Conservation (phyloP, 53 echinoderm and acorn worm genomes). For the Holothuria scabra region DNA sequence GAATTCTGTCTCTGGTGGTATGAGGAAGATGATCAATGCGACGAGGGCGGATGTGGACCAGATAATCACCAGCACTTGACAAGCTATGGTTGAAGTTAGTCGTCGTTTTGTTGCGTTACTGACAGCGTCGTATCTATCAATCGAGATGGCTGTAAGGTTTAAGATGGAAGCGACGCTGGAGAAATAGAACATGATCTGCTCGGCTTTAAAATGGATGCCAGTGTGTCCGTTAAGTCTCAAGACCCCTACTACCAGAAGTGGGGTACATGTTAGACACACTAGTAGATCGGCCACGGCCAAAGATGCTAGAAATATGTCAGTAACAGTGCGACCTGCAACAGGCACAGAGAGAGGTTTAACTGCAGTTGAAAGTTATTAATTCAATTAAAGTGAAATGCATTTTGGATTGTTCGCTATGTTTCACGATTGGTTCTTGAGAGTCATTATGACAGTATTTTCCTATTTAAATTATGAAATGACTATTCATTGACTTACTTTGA, state of each 20-base stretch:
- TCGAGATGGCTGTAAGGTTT: constrained; percentile 82
- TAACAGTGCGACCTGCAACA: constrained; percentile 78
- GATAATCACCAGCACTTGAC: constrained; percentile 63
- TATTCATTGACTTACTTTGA: too few relatives aligned
- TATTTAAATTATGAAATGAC: too few relatives aligned
- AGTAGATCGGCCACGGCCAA: constrained; percentile 85
- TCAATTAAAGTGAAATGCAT: too few relatives aligned
- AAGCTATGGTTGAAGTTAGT: constrained; percentile 57
- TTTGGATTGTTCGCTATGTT: too few relatives aligned
- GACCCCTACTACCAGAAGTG: constrained; percentile 84
- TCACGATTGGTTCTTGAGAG: too few relatives aligned
- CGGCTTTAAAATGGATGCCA: constrained; percentile 80
- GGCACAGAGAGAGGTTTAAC: background rate
- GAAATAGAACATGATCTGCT: constrained; percentile 92
- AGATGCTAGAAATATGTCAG: constrained; percentile 84
- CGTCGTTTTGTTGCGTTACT: constrained; percentile 74
- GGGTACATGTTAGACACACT: constrained; percentile 74
- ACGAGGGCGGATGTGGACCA: constrained; percentile 68
- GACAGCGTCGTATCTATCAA: constrained; percentile 89
- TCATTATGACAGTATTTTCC: too few relatives aligned
- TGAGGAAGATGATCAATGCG: constrained; percentile 72
- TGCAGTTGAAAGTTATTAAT: too few relatives aligned
- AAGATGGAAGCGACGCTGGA: constrained; percentile 89
- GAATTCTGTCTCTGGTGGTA: constrained; percentile 70
- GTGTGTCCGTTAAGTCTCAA: constrained; percentile 80